Base-by-base conservation (phyloP, 2,888 invertebrate genomes). In the Netelia fuscicornis region DNA sequence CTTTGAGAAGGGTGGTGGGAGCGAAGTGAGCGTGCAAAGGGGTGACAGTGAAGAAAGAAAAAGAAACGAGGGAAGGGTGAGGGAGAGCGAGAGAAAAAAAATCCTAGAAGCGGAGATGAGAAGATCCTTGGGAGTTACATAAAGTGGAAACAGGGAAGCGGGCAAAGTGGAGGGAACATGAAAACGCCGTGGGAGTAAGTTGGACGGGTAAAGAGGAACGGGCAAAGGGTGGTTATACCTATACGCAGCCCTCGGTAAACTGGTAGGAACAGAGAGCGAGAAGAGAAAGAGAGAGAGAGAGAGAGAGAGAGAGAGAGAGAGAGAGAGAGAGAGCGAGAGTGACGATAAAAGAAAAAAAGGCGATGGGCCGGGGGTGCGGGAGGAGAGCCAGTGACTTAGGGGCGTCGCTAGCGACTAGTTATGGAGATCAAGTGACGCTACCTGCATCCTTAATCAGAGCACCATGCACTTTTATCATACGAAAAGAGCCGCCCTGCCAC, bases 371-470 rank as follows among this genome's bases (percentile, higher is more conserved):
- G 30, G 30, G 30, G 30, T 30, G 30, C 30, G 30, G 30, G 30
- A 30, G 30, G 44, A 60, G 72, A 71, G 78, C 64, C 80, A 80
- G 87, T 85, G 83, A 87, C 86, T 88, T 87, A 85, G 85, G 83
- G 30, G 87, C 85, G 86, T 81, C 87, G 82, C 86, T 70, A 86
- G 76, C 84, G 84, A 86, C 86, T 86, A 88, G 88, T 88, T 88
- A 88, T 88, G 88, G 86, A 87, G 88, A 87, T 88, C 87, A 83
- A 85, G 87, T 84, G 84, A 88, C 87, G 86, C 70, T 74, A 74
- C 83, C 84, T 88, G 88, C 88, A 89, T 88, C 71, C 81, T 77
- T 86, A 87, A 89, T 84, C 85, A 82, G 80, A 78, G 70, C 30
- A 71, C 72, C 72, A 65, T 84, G 85, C 78, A 83, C 79, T 86